Evolutionary conservation across 2,888 invertebrate genomes (phyloP).

Genomic region (Napeogenes sylphis): DNA sequence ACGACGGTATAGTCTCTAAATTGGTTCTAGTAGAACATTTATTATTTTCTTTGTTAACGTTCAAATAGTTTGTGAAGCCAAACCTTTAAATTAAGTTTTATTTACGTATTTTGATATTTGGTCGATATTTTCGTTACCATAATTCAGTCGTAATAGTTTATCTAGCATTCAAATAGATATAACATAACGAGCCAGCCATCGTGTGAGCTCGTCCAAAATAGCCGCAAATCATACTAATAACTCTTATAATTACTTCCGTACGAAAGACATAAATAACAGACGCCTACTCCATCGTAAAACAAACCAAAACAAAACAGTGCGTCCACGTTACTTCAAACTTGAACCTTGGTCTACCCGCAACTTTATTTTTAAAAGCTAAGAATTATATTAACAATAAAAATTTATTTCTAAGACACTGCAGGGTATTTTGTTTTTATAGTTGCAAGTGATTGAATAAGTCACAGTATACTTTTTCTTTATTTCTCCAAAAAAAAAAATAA

Average conservation of each 20-base stretch:
- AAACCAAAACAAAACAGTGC: constrained; percentile 20
- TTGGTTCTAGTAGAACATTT: background rate
- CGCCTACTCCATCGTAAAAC: constrained; percentile 20
- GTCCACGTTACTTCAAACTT: constrained; percentile 8
- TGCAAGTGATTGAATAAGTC: no score
- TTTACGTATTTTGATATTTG: no score
- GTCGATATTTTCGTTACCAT: no score
- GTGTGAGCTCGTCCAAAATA: background rate
- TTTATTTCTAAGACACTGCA: no score
- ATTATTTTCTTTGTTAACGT: no score
- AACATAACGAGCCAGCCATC: background rate
- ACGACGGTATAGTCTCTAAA: no score
- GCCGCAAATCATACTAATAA: constrained; percentile 31
- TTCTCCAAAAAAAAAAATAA: no score
- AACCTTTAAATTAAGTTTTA: no score
- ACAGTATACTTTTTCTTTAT: no score
- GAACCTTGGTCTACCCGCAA: background rate
- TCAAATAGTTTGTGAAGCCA: no score
- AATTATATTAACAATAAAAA: no score
- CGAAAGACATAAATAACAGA: constrained; percentile 26
- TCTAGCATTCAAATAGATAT: background rate
- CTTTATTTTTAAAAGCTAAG: background rate
- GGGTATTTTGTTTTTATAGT: no score
- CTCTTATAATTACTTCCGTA: constrained; percentile 29
- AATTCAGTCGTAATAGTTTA: background rate